A percentile compares a stretch with the other conserved stretches of the same genome.
Evolutionary conservation across 2,888 invertebrate species (phyloP).

Genomic region (Clepsis dumicolana): DNA sequence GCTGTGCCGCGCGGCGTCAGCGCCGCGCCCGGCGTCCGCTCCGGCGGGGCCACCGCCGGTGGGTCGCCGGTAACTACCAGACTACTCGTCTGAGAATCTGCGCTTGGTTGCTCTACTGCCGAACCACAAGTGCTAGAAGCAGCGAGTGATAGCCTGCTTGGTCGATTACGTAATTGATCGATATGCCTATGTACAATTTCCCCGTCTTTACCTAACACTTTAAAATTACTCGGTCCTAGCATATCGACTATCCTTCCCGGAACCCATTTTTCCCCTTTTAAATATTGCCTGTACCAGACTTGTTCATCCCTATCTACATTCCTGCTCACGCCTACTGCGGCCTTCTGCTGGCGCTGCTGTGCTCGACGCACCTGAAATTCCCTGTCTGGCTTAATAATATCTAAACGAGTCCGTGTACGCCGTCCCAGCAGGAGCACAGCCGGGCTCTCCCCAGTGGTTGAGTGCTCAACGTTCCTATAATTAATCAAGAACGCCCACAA

Average conservation of each 20-base stretch:
- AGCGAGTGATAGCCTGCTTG: no score
- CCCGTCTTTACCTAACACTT: background rate
- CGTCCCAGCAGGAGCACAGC: background rate
- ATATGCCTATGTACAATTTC: background rate
- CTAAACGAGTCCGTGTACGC: background rate
- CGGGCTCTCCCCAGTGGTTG: background rate
- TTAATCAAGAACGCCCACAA: background rate
- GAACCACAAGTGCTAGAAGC: background rate
- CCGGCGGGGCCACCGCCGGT: background rate
- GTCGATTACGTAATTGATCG: constrained; percentile 8
- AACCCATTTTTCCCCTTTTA: constrained; percentile 16
- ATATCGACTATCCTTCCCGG: background rate
- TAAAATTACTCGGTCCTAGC: background rate
- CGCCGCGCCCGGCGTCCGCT: background rate
- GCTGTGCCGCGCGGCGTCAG: no score
- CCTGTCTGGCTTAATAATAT: background rate
- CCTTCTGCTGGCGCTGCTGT: background rate
- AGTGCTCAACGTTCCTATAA: constrained; percentile 1
- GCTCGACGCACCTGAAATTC: background rate
- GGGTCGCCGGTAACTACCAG: no score
- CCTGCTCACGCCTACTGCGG: background rate
- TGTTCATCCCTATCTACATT: background rate
- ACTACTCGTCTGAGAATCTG: no score
- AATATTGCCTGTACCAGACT: constrained; percentile 9
- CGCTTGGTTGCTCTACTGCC: background rate